Evolutionary conservation across 30 jellyfish, hydroid and myxozoan genomes (phyloP), one percentile per base, ranked within the genome.

Genomic region (Aurelia aurita): DNA sequence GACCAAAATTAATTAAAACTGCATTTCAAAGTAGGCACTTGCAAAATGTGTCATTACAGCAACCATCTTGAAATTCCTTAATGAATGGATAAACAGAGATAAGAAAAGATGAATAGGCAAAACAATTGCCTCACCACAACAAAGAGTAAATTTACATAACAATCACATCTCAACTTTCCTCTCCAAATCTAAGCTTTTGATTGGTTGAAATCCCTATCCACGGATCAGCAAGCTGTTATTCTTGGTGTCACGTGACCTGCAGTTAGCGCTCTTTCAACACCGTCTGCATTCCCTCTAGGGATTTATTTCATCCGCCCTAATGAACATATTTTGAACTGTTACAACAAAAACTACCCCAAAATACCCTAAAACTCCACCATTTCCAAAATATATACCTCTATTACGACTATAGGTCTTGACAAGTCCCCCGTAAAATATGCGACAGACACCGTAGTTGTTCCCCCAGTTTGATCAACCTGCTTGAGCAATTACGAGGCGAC

Each of bases 211-310:
- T 65, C 74, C 32, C 72, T 65, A 82, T 82, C 92, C 77, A 21
- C 74, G 77, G 92, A 74, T 82, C 92, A 82, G 82, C 92, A 82
- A 82, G 92, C 92, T 82, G 92, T 82, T 82, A 74, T 82, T 80
- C 54, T 70, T 29, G 22, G 51, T 35, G 77, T 82, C 92, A 82
- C 92, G 92, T 82, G 92, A 82, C 85, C 69, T 55, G 92, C 85
- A 82, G 70, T 69, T 82, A n/a, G 53, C 47, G 72, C 67, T 68
- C 90, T 66, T 69, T 82, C 92, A 82, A 67, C 92, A 82, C 82
- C 74, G 92, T 82, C 92, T 69, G 92, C 79, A 23, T 54, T 81
- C 71, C 92, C 51, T 23, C 70, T 39, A 80, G 85, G 79, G 28
- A 51, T 68, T 82, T 68, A 58, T 20, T 44, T 63, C 43, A 46